Percentiles rank a stretch among this genome's conserved stretches.
Evolutionary conservation across 2,797 vertebrate species (phyloP).

Genomic region (Sebastes alutus): DNA sequence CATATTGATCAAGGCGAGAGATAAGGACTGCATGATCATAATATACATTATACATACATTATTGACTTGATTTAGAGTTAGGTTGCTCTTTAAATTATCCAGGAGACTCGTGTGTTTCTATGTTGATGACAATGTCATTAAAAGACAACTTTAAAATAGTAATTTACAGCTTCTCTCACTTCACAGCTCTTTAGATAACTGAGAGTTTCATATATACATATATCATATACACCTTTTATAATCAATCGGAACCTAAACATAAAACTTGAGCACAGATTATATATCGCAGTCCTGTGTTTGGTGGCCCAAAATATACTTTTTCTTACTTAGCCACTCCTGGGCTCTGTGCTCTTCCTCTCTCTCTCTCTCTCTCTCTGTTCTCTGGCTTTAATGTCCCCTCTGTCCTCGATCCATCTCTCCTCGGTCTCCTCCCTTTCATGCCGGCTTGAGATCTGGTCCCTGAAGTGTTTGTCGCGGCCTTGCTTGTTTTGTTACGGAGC

Average conservation of each 20-base stretch:
- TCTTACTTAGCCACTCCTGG: neutral
- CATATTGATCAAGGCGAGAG: too few species aligned
- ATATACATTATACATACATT: neutral
- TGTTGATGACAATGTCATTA: neutral
- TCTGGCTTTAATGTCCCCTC: conserved; percentile 6
- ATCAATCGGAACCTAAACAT: neutral
- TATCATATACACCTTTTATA: neutral
- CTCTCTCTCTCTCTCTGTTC: neutral
- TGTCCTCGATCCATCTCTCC: conserved; percentile 36
- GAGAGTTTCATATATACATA: neutral
- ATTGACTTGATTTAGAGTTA: neutral
- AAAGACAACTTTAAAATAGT: neutral
- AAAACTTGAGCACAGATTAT: neutral
- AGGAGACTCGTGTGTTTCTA: neutral
- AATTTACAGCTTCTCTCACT: too few species aligned
- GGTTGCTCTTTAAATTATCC: neutral
- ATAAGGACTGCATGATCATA: too few species aligned
- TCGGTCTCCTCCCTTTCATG: conserved; percentile 3
- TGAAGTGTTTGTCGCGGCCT: conserved; percentile 38
- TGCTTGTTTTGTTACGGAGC: conserved; percentile 31
- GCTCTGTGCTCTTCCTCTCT: neutral
- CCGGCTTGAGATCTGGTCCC: conserved; percentile 21
- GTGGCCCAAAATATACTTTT: neutral
- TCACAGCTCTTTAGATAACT: too few species aligned
- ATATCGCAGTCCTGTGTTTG: neutral